These are phyloP conservation scores for Aurelia coerulea DNA, from an alignment of 30 jellyfish, hydroid and myxozoan genomes.

Conservation along the genomic window DNA sequence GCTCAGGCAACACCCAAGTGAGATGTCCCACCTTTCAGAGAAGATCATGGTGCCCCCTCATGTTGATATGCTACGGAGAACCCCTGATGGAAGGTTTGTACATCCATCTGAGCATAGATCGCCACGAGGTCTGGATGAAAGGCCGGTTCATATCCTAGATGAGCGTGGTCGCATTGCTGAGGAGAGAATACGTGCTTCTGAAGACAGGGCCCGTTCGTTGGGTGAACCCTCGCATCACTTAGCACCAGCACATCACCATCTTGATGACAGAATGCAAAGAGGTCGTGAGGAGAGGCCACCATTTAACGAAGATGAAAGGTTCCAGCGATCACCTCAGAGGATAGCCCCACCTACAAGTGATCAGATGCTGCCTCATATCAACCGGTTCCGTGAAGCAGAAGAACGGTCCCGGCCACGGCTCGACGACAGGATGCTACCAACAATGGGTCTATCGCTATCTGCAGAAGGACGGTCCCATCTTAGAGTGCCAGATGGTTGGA, in stretches of 20 bases:
- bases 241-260: background rate
- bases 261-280: conserved; percentile 15
- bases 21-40: no score
- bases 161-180: conserved; percentile 57
- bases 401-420: conserved; percentile 3
- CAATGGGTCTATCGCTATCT: background rate
- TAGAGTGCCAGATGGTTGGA: conserved; percentile 41
- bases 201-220: conserved; percentile 34
- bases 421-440: conserved; percentile 8
- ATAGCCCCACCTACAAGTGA: conserved; percentile 12
- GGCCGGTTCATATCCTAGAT: conserved; percentile 54
- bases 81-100: conserved; percentile 18
- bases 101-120: conserved; percentile 42
- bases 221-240: background rate
- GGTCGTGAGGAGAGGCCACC: conserved; percentile 25
- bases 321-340: conserved; percentile 16
- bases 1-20: background rate
- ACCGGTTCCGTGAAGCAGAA: conserved; percentile 17
- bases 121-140: conserved; percentile 30
- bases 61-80: conserved; percentile 14
- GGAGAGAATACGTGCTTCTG: conserved; percentile 58
- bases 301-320: background rate
- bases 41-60: conserved; percentile 7
- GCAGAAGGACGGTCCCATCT: conserved; percentile 28
- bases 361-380: background rate